A percentile compares a stretch with the other conserved stretches of the same genome.
Conservation (phyloP, 2,797 vertebrate genomes). For the Loris lydekkerianus region DNA sequence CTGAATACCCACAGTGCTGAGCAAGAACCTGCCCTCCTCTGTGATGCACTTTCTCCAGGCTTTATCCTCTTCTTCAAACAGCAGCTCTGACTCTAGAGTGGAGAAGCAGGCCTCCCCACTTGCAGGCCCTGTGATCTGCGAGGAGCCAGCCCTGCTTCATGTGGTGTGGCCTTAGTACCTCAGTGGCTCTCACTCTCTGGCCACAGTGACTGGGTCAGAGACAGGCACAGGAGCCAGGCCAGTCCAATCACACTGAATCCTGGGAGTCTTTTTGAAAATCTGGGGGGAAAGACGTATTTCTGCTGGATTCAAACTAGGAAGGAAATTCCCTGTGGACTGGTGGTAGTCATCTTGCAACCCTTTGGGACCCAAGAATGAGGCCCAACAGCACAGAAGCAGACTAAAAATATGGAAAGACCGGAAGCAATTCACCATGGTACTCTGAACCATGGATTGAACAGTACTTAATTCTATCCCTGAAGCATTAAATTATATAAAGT, state of each 20-base stretch:
- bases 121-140: background rate
- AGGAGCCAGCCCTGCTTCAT: background rate
- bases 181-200: background rate
- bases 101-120: background rate
- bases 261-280: background rate
- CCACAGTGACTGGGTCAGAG: background rate
- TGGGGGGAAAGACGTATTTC: background rate
- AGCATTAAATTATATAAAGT: background rate
- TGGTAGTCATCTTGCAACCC: background rate
- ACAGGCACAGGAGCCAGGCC: background rate
- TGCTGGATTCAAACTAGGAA: background rate
- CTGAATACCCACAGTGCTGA: background rate
- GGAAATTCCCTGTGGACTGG: background rate
- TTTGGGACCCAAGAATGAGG: background rate
- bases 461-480: background rate
- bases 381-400: background rate
- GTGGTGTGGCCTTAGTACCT: background rate
- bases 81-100: background rate
- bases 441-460: background rate
- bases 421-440: background rate
- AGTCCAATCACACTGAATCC: background rate
- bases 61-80: background rate
- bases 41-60: background rate
- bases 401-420: background rate
- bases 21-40: background rate